Evolutionary conservation across 64 coral and sea anemone species (phyloP).

Genomic region (Trachythela sp.): DNA sequence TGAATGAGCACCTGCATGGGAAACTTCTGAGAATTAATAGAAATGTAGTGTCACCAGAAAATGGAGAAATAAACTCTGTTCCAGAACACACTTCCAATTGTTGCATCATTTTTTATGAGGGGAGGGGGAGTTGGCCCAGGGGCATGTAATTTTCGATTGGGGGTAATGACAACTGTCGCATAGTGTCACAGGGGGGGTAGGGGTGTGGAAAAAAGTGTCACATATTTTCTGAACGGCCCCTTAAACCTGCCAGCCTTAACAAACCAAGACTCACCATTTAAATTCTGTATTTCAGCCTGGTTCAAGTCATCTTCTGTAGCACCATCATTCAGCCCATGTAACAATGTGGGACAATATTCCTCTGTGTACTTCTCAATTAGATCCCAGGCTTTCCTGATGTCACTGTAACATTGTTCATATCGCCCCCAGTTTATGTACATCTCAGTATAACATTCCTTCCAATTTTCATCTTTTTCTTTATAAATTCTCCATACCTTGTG

Average conservation of each 20-base stretch:
- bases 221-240: too few relatives aligned
- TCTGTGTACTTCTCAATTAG: slow-evolving; percentile 74
- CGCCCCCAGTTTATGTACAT: slow-evolving; percentile 60
- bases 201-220: too few relatives aligned
- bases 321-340: slow-evolving; percentile 64
- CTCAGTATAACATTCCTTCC: slow-evolving; percentile 61
- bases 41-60: too few relatives aligned
- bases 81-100: too few relatives aligned
- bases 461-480: slow-evolving; percentile 39
- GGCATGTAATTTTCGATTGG: too few relatives aligned
- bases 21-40: too few relatives aligned
- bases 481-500: slow-evolving; percentile 61
- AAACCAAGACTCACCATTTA: slow-evolving; percentile 42
- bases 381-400: slow-evolving; percentile 81
- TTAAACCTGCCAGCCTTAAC: neutral
- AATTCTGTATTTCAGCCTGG: slow-evolving; percentile 28
- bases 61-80: too few relatives aligned
- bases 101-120: too few relatives aligned
- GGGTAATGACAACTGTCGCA: too few relatives aligned
- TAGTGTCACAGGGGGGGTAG: too few relatives aligned
- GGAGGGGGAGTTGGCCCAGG: too few relatives aligned
- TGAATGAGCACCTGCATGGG: too few relatives aligned
- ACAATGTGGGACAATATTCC: slow-evolving; percentile 65
- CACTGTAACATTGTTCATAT: slow-evolving; percentile 75
- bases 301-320: slow-evolving; percentile 67